Conservation (phyloP, 2,888 invertebrate species). For the Drosophila dives region DNA sequence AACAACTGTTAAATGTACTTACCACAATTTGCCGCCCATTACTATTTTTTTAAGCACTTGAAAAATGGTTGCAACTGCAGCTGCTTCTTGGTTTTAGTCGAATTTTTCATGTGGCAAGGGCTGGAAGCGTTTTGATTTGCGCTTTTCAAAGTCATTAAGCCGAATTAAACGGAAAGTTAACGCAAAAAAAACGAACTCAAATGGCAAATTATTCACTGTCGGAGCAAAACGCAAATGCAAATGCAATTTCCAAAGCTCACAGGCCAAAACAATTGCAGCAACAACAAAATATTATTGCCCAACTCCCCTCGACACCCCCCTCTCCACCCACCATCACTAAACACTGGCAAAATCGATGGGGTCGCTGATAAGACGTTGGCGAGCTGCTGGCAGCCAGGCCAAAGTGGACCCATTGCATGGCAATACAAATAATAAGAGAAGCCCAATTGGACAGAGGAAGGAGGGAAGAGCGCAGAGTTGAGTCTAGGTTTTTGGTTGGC, state of each 20-base stretch:
- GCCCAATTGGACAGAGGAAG: constrained; percentile 33
- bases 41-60: constrained; percentile 16
- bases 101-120: constrained; percentile 43
- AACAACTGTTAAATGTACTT: background rate
- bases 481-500: constrained; percentile 2
- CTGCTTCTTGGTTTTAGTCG: constrained; percentile 13
- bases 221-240: constrained; percentile 55
- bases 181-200: constrained; percentile 46
- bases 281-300: constrained; percentile 71
- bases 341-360: constrained; percentile 38
- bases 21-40: constrained; percentile 13
- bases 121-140: constrained; percentile 61
- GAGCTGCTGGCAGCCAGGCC: constrained; percentile 17
- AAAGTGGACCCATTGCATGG: constrained; percentile 27
- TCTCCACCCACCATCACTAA: background rate
- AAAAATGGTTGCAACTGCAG: constrained; percentile 26
- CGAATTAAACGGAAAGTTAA: constrained; percentile 63
- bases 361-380: constrained; percentile 44
- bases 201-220: constrained; percentile 81
- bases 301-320: constrained; percentile 38
- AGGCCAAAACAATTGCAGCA: constrained; percentile 35
- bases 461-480: constrained; percentile 1
- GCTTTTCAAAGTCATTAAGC: constrained; percentile 72
- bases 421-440: constrained; percentile 22
- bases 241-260: constrained; percentile 37